Conservation (phyloP, 2,797 vertebrate species). For the Myotis daubentonii region DNA sequence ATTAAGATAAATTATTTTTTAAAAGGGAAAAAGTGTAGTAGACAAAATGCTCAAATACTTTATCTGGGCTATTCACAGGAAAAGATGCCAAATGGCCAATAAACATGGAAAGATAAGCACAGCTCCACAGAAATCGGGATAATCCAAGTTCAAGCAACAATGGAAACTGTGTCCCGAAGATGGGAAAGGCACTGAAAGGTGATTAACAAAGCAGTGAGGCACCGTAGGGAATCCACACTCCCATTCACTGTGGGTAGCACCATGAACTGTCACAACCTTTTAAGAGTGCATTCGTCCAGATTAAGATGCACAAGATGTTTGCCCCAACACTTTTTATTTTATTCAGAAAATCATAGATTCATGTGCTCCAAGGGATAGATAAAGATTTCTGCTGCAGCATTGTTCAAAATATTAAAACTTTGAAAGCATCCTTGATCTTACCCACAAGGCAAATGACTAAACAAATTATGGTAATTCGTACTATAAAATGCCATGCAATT, state of each 20-base stretch:
- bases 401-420: conserved; percentile 18
- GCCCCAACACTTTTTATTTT: conserved; percentile 14
- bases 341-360: neutral
- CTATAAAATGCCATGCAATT: neutral
- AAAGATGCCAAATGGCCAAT: neutral
- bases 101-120: conserved; percentile 2
- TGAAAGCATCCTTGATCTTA: conserved; percentile 3
- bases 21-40: neutral
- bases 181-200: neutral
- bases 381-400: neutral
- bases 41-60: conserved; percentile 37
- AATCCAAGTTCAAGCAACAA: neutral
- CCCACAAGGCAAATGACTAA: neutral
- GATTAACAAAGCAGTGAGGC: neutral
- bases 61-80: neutral
- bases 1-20: neutral
- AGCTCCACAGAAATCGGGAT: neutral
- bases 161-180: neutral
- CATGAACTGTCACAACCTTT: neutral
- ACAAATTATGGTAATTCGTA: neutral
- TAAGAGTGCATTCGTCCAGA: neutral
- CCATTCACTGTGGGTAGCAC: neutral
- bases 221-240: neutral
- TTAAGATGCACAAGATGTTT: neutral
- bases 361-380: neutral